These are phyloP conservation scores for Perognathus longimembris DNA, from an alignment of 2,113 vertebrate species.

Conservation along the genomic window DNA sequence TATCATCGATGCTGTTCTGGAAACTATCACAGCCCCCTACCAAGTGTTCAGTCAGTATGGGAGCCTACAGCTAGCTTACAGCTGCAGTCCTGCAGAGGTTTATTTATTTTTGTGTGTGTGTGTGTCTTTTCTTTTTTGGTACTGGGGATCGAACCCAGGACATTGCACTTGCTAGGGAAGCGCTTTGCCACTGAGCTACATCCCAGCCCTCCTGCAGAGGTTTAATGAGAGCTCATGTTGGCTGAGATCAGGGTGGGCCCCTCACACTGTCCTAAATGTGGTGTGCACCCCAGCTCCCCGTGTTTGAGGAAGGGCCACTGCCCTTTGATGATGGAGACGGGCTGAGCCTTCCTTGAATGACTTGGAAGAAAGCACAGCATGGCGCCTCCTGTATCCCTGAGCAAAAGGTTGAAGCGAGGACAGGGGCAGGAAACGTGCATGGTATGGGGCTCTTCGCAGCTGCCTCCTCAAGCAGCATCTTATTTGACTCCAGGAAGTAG, in stretches of 20 bases:
- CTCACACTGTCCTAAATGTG: background rate
- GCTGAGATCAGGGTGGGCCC: background rate
- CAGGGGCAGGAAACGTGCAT: too few species aligned
- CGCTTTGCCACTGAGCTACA: too few species aligned
- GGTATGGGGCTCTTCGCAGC: background rate
- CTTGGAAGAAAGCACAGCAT: background rate
- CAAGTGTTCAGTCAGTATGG: background rate
- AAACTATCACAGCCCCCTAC: background rate
- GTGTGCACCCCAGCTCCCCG: accelerated
- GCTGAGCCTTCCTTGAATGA: background rate
- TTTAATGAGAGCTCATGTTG: background rate
- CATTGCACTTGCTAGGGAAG: too few species aligned
- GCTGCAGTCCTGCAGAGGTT: background rate
- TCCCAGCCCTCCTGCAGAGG: background rate
- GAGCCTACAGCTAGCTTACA: slow-evolving; percentile 1
- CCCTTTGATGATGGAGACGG: background rate
- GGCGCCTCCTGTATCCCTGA: too few species aligned
- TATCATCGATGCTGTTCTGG: slow-evolving; percentile 1
- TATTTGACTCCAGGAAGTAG: background rate
- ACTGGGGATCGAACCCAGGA: too few species aligned
- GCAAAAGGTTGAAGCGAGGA: background rate
- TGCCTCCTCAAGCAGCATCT: background rate
- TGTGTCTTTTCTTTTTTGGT: too few species aligned
- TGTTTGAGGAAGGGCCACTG: background rate
- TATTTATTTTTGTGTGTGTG: too few species aligned